Conservation (phyloP, 2,797 vertebrate genomes). For the Coilia nasus region DNA sequence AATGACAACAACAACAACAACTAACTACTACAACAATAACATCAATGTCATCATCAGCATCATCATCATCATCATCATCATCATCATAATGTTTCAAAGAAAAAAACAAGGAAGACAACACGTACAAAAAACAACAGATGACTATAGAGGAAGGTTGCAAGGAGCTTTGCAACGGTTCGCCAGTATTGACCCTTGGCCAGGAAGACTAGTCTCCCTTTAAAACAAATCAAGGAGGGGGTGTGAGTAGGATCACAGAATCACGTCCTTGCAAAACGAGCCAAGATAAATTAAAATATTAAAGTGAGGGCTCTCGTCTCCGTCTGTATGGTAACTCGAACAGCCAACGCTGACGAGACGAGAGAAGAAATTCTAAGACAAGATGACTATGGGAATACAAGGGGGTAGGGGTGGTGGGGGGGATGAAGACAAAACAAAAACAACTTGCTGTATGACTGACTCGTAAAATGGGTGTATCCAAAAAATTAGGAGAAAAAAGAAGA, state of each 20-base stretch:
- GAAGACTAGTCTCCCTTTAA: slow-evolving; percentile 62
- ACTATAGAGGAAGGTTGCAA: slow-evolving; percentile 48
- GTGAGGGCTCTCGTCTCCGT: slow-evolving; percentile 7
- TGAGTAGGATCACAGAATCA: slow-evolving; percentile 61
- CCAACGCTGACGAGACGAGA: slow-evolving; percentile 53
- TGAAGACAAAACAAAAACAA: slow-evolving; percentile 35
- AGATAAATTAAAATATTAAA: slow-evolving; percentile 48
- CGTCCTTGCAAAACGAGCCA: slow-evolving; percentile 49
- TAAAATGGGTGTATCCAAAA: slow-evolving; percentile 77
- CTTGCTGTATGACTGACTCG: slow-evolving; percentile 39
- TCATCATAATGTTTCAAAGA: slow-evolving; percentile 11
- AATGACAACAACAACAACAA: slow-evolving; percentile 25
- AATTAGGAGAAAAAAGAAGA: slow-evolving; percentile 13
- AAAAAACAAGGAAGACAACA: background rate
- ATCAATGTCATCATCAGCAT: slow-evolving; percentile 30
- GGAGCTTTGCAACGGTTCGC: slow-evolving; percentile 36
- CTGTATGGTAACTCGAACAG: slow-evolving; percentile 51
- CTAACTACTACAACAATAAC: slow-evolving; percentile 31
- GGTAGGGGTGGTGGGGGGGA: background rate
- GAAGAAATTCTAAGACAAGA: slow-evolving; percentile 45
- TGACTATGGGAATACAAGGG: slow-evolving; percentile 31
- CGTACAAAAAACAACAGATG: slow-evolving; percentile 37
- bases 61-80: slow-evolving; percentile 31
- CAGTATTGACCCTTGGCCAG: slow-evolving; percentile 53
- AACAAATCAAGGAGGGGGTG: slow-evolving; percentile 42